Percentiles rank a stretch among this genome's conserved stretches.
These are phyloP conservation scores for Alligator mississippiensis DNA, from an alignment of 2,113 vertebrate species.

Conservation along the genomic window DNA sequence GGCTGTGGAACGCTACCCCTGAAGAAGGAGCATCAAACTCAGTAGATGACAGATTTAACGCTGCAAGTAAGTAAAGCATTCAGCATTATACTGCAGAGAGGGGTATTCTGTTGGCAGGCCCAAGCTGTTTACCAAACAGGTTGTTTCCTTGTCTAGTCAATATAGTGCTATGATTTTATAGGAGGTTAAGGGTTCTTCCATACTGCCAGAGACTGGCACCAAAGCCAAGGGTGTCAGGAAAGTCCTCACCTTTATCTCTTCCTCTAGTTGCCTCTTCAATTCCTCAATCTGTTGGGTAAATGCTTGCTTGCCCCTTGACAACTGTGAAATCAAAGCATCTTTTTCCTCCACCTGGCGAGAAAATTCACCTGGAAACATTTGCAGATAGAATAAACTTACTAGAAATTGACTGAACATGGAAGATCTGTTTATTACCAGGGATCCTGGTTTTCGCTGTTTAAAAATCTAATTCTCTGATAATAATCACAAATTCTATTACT, in stretches of 20 bases:
- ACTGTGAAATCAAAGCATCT: constrained; percentile 83
- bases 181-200: not conserved
- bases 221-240: not conserved
- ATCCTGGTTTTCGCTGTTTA: too few species aligned
- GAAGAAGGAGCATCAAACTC: not conserved
- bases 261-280: constrained; percentile 84
- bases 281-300: constrained; percentile 86
- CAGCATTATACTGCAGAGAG: not conserved
- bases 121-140: too few species aligned
- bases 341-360: constrained; percentile 84
- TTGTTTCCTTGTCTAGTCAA: not conserved
- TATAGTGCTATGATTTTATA: not conserved
- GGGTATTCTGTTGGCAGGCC: not conserved
- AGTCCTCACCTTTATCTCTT: constrained; percentile 82
- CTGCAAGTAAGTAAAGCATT: not conserved
- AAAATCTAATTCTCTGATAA: too few species aligned
- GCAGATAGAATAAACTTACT: not conserved
- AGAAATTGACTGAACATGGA: not conserved
- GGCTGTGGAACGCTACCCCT: not conserved
- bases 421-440: not conserved
- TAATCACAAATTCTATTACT: not conserved
- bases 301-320: constrained; percentile 84
- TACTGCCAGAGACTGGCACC: not conserved
- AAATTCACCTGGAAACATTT: constrained; percentile 79
- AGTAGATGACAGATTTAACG: not conserved